Base-by-base conservation (phyloP, 2,888 invertebrate genomes). In the Drosophila parthenogenetica region DNA sequence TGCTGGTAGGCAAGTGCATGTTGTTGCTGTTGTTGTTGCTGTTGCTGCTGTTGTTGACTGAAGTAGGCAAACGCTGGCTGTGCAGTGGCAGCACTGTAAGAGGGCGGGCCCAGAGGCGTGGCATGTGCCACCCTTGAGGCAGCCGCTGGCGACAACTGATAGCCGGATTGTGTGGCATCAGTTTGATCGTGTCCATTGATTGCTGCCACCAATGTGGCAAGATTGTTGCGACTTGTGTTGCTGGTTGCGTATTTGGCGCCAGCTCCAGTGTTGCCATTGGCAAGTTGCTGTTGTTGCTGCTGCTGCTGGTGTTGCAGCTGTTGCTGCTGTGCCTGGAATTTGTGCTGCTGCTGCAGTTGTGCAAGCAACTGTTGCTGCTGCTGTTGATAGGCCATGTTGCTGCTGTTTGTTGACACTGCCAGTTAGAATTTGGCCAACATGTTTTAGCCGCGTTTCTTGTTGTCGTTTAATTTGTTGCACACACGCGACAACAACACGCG, bases 71-170 rank as follows among this genome's bases (percentile, higher is more conserved):
- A 85, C 0, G 86, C 87, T 16, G 89, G 76, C 53, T 84, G 83
- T 2, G 89, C 87, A 0, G 83, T 84, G 50, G 91, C 91, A 11
- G 90, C 91, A 3, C 89, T 90, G 32, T 90, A 90, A 3, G 91
- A 90, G 51, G 90, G 90, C 49, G 91, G 90, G 7, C 83, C 89
- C 29, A 82, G 32, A 0, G 86, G 70, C 4, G 81, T 62, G 2
- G 71, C 79, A 53, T 89, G 86, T 22, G 78, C 78, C 62, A 75
- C 87, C 66, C 73, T 77, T 7, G 81, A 81, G 14, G 74, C 81
- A 13, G 89, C 88, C 5, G 91, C 89, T 14, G 91, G 84, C 22
- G 90, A 90, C 40, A 91, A 42, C 46, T 91, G 91, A 70, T 91
- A 91, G 67, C 87, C 89, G 22, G 43, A 65, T 40, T 2, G 73